These are phyloP conservation scores for Petrocephalus schoutedeni DNA, from an alignment of 2,797 vertebrate species.

Conservation along the genomic window DNA sequence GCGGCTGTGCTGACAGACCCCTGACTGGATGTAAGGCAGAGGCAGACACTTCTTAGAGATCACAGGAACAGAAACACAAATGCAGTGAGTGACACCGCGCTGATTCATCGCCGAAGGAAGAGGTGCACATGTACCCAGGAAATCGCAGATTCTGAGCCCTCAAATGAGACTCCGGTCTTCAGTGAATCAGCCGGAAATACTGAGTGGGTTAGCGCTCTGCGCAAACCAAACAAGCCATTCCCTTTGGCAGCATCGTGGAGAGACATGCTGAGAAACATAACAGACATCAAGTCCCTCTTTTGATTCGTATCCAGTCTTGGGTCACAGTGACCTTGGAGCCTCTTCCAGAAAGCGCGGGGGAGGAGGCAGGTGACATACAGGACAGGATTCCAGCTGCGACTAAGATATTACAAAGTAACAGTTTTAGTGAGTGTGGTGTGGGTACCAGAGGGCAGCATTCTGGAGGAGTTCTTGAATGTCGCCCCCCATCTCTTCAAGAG, in stretches of 20 bases:
- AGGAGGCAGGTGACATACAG: background rate
- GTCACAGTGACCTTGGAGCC: background rate
- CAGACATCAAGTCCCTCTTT: background rate
- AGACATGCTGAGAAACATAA: background rate
- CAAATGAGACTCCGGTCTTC: background rate
- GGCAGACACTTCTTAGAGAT: background rate
- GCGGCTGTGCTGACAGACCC: background rate
- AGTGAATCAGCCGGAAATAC: background rate
- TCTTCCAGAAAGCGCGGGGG: background rate
- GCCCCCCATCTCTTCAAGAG: conserved; percentile 11
- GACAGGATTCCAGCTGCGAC: background rate
- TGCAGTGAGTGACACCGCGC: background rate
- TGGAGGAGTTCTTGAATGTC: background rate
- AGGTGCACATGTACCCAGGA: background rate
- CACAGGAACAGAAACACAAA: background rate
- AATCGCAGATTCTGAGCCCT: background rate
- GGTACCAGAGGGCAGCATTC: background rate
- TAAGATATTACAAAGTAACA: background rate
- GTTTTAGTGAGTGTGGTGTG: background rate
- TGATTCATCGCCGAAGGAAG: background rate
- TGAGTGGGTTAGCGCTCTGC: background rate
- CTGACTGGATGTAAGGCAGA: background rate
- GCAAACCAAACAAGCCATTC: background rate
- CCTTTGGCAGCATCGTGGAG: background rate
- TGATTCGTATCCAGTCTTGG: background rate